phyloP scores from a whole-genome alignment of 2,113 vertebrate species.

The Cygnus atratus region DNA sequence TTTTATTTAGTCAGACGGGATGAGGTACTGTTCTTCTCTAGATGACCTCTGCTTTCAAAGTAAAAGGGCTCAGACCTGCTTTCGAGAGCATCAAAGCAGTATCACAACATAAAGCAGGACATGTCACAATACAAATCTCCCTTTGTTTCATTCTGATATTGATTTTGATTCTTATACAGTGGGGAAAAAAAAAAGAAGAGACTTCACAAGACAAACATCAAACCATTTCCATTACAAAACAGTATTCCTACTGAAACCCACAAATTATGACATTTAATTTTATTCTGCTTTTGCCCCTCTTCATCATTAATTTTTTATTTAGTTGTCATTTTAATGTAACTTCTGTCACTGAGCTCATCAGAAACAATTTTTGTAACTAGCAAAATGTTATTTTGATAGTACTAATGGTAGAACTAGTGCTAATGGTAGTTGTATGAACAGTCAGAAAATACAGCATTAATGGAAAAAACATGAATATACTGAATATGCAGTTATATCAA shows the following conservation, averaged over 20 bases:
- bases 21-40: constrained; percentile 20
- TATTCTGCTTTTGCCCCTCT: neutral
- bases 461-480: neutral
- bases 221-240: neutral
- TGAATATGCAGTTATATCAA: neutral
- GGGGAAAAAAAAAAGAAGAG: neutral
- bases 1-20: constrained; percentile 41
- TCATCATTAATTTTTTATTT: constrained; percentile 16
- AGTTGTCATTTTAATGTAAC: neutral
- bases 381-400: neutral
- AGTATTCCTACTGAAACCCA: neutral
- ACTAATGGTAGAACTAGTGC: neutral
- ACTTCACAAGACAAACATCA: neutral
- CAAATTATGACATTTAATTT: neutral
- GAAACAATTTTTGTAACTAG: neutral
- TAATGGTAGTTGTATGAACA: neutral
- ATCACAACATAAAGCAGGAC: constrained; percentile 38
- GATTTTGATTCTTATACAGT: constrained; percentile 29
- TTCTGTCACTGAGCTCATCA: neutral
- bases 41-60: constrained; percentile 47
- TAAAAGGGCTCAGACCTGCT: constrained; percentile 48
- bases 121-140: constrained; percentile 42
- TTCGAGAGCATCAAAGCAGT: constrained; percentile 51
- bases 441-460: neutral
- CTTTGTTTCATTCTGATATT: constrained; percentile 42